These are phyloP conservation scores for Lethrus apterus DNA, from an alignment of 1,140 invertebrate genomes.

Conservation along the genomic window DNA sequence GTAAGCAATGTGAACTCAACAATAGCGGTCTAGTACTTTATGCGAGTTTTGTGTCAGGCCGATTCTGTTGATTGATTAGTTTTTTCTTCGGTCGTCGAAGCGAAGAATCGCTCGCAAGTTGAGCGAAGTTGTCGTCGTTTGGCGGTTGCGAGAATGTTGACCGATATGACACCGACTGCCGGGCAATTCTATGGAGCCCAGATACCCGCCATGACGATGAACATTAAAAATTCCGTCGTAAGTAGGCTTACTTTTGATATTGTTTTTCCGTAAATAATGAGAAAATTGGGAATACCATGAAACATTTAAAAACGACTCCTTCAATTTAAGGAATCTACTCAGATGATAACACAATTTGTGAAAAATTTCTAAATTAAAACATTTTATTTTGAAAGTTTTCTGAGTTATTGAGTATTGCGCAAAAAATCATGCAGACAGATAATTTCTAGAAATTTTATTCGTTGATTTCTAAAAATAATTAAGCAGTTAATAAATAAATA, in stretches of 20 bases:
- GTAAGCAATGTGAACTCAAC: slow-evolving; percentile 39
- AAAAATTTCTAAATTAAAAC: no score
- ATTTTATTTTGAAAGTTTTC: no score
- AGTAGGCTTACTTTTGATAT: slow-evolving; percentile 28
- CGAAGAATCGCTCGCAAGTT: background rate
- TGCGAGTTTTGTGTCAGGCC: slow-evolving; percentile 2
- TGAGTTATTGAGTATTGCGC: no score
- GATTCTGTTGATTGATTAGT: background rate
- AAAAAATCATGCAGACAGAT: no score
- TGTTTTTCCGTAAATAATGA: no score
- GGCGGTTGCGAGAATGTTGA: slow-evolving; percentile 41
- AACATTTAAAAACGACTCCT: no score
- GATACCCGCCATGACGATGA: slow-evolving; percentile 50
- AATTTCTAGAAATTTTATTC: no score
- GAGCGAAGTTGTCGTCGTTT: background rate
- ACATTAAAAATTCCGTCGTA: slow-evolving; percentile 43
- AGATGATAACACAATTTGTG: no score
- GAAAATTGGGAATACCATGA: no score
- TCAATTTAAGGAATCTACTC: no score
- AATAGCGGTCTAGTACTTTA: slow-evolving; percentile 34
- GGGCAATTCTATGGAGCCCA: slow-evolving; percentile 50
- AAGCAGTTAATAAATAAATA: no score
- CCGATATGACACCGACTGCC: slow-evolving; percentile 49
- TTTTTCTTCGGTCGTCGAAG: slow-evolving; percentile 1
- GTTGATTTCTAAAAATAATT: no score